Conservation (phyloP, 2,113 vertebrate genomes). For the Mus musculus region GRCm39 chr12:112315001-112315500, state of each 20-base stretch:
- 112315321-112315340: too few relatives aligned
- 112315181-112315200: neutral
- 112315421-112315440: neutral
- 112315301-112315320: neutral
- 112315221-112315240: too few relatives aligned
- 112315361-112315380: too few relatives aligned
- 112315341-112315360: neutral
- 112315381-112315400: neutral
- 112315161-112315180: neutral
- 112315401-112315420: neutral
- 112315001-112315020: neutral
- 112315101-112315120: neutral
- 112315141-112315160: neutral
- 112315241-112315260: neutral
- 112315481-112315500: neutral
- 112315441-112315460: neutral
- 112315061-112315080: neutral
- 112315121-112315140: neutral
- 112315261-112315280: too few relatives aligned
- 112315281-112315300: too few relatives aligned
- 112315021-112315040: neutral
- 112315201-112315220: neutral
- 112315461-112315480: neutral
- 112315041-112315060: neutral
- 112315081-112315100: neutral